Base-by-base conservation (phyloP, 2,113 vertebrate genomes). In the Cyanistes caeruleus region DNA sequence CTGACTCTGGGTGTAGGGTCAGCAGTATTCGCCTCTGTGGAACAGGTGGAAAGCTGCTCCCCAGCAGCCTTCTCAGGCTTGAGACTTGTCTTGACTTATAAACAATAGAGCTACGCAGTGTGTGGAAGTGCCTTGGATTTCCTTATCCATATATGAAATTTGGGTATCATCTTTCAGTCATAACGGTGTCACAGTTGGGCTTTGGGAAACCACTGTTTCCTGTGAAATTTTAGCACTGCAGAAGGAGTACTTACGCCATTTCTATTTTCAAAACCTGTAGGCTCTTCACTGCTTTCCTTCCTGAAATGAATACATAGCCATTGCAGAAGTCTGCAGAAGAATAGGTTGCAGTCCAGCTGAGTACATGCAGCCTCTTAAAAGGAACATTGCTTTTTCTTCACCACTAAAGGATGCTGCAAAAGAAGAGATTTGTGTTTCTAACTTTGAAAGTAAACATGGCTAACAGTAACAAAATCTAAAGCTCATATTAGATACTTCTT, bases 101-200 rank as follows among this genome's bases (percentile, higher is more conserved):
- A 39, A 39, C 37, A 39, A 0, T 35, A 10, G 20, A 67, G 35
- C 62, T 58, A 15, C 3, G 1, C 49, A 8, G 25, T 11, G 2
- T 16, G 17, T 44, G 44, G 43, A n/a, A 52, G 3, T 33, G n/a
- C 44, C 46, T 23, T 20, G 5, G 9, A 6, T 51, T 48, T 33
- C 35, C 23, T 53, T 39, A 31, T 7, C 16, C 43, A 0, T 17
- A 1, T 11, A 13, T 25, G 69, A 72, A 72, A 76, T 22, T 74
- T 21, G 4, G 4, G 30, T 37, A 11, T 33, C 31, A 0, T 24
- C n/a, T 44, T 52, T 56, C 13, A 44, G 51, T 55, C 31, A 0
- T 46, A 44, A 7, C 1, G 2, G 13, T 13, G 21, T 21, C 28
- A 21, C 41, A 7, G 19, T 0, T 73, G 31, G 5, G 8, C 5